Base-by-base conservation (phyloP, 1,140 invertebrate species). In the Pachypsylla venusta region DNA sequence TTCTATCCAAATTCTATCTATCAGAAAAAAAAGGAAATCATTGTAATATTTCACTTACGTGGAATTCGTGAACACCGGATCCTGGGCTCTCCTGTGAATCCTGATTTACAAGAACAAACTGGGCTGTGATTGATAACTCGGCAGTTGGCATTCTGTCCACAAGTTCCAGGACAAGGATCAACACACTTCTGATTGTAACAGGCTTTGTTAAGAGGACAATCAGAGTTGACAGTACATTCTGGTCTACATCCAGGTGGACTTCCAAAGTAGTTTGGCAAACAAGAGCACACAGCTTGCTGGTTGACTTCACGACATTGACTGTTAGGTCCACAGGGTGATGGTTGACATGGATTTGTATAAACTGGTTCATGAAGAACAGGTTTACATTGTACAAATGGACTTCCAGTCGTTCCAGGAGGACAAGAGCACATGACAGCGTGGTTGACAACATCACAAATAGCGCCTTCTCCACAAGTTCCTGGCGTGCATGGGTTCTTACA, bases 381-480 rank as follows among this genome's bases (percentile, higher is more conserved):
- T 61, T 64, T 67, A 67, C 85, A 88, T 42, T 76, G 69, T 25
- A 79, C 74, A 63, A 84, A 83, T 28, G 86, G 79, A 74, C 87
- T 83, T 58, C 86, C 84, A 28, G 76, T 76, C 67, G 76, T 82
- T 57, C 79, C 79, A 27, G 74, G 63, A 25, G 79, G 76, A 67
- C 85, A 88, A 58, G 75, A 78, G 63, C 84, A 88, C 64, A 80
- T 81, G 7, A 84, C 81, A 25, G 81, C 79, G 66, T 87, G 84
- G 66, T 85, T 84, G 55, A 80, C 75, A 1, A 85, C 81, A 24
- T 76, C 73, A 66, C 85, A 87, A 57, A 76, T 69, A n/a, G 84
- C 82, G 66, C 80, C 80, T 55, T 78, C 74, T 0, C 84, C 84
- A 70, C 85, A 88, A 20, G 79, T 78, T 58, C 79, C 81, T 19